Conservation (phyloP, 2,888 invertebrate species). For the Pseudoips prasinana region DNA sequence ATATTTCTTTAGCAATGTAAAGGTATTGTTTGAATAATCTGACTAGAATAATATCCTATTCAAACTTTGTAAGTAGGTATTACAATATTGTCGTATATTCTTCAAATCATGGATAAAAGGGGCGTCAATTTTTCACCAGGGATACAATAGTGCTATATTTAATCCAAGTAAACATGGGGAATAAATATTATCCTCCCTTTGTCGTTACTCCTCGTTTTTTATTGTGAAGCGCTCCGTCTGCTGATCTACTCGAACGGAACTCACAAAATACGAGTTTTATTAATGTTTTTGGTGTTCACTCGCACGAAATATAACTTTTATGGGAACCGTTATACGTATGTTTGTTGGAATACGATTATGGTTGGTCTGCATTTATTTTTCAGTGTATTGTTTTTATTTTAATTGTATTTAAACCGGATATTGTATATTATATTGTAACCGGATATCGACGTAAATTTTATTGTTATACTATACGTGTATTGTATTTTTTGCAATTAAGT, state of each 20-base stretch:
- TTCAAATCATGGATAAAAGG: constrained; percentile 24
- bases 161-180: constrained; percentile 24
- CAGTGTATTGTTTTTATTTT: background rate
- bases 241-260: constrained; percentile 8
- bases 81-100: constrained; percentile 12
- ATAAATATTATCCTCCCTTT: constrained; percentile 27
- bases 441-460: too few relatives aligned
- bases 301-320: too few relatives aligned
- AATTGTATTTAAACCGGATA: background rate
- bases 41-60: constrained; percentile 9
- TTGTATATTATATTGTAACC: too few relatives aligned
- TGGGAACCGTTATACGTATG: background rate
- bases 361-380: constrained; percentile 3
- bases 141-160: constrained; percentile 30
- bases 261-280: constrained; percentile 16
- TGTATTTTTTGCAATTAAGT: too few relatives aligned
- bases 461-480: too few relatives aligned
- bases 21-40: constrained; percentile 1
- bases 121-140: constrained; percentile 24
- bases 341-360: background rate
- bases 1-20: too few relatives aligned
- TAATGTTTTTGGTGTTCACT: too few relatives aligned
- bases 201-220: constrained; percentile 25
- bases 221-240: constrained; percentile 12
- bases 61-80: constrained; percentile 15